phyloP scores from a whole-genome alignment of 2,888 invertebrate species.

The Zaprionus lineosus region DNA sequence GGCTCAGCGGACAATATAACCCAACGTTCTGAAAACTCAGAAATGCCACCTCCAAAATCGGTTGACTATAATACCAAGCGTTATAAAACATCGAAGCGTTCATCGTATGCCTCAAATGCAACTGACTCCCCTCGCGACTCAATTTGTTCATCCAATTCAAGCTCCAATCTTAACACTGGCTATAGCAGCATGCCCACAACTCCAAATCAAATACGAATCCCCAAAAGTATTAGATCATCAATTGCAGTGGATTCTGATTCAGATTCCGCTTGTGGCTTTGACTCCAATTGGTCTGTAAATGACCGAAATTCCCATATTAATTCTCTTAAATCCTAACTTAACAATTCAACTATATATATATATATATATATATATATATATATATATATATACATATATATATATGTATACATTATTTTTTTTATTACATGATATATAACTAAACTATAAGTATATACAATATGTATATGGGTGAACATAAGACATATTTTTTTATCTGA shows the following conservation, averaged over 20 bases:
- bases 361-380: not conserved
- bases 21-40: constrained; percentile 83
- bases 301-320: constrained; percentile 63
- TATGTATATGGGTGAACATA: too few species aligned
- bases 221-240: constrained; percentile 64
- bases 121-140: constrained; percentile 76
- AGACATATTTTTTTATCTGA: too few species aligned
- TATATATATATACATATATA: not conserved
- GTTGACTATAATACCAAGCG: constrained; percentile 87
- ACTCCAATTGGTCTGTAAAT: constrained; percentile 86
- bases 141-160: constrained; percentile 77
- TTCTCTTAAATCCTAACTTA: constrained; percentile 35
- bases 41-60: constrained; percentile 91
- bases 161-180: constrained; percentile 79
- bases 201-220: constrained; percentile 85
- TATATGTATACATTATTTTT: constrained; percentile 1
- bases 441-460: too few species aligned
- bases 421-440: too few species aligned
- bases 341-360: not conserved
- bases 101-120: constrained; percentile 72
- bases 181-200: constrained; percentile 87
- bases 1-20: constrained; percentile 94
- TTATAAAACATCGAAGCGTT: constrained; percentile 85
- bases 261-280: constrained; percentile 94
- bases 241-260: constrained; percentile 89